Evolutionary conservation across 2,888 invertebrate genomes (phyloP), one percentile per base, ranked within the genome.

Genomic region (Lepidonotus clava): DNA sequence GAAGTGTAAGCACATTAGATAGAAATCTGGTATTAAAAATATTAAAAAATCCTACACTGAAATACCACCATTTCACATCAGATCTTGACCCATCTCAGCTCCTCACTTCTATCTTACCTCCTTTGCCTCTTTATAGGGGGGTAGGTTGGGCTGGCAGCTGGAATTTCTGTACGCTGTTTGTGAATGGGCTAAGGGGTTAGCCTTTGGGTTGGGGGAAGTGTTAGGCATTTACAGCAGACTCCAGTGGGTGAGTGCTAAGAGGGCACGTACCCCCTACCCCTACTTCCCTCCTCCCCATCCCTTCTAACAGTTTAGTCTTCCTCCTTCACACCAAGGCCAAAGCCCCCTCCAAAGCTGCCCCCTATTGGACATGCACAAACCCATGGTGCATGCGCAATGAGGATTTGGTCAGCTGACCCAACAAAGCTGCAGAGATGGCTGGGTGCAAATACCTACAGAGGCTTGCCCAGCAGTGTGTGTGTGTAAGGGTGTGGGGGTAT

Each of bases 341-440:
- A 34, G 8, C 38, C 71, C 14, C 36, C 2, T 18, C 46, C 8
- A 34, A 24, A 66, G 66, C 66, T 66, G 28, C 66, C 32, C 21
- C 11, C 34, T n/a, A 38, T 38, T 38, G 71, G 71, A 71, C 21
- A 71, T 38, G 38, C 71, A 71, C 71, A 8, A 38, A 5, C 61
- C 71, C 38, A 38, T 8, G 14, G 71, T 18, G 71, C 71, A 71
- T 71, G 71, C 71, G 36, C 34, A 71, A 71, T 71, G 21, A 71
- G 71, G 71, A 71, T 34, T 11, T 34, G 38, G 71, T 71, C 34
- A 71, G 34, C 71, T 71, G 71, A 71, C n/a, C 71, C 21, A 18
- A 18, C 18, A 18, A 46, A 18, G 46, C 18, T 8, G 46, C 46
- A 18, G 18, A 11, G 46, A 8, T 8, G 46, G 46, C 46, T 18